These are phyloP conservation scores for Synergus laeviventris DNA, from an alignment of 2,888 invertebrate genomes.

Conservation along the genomic window DNA sequence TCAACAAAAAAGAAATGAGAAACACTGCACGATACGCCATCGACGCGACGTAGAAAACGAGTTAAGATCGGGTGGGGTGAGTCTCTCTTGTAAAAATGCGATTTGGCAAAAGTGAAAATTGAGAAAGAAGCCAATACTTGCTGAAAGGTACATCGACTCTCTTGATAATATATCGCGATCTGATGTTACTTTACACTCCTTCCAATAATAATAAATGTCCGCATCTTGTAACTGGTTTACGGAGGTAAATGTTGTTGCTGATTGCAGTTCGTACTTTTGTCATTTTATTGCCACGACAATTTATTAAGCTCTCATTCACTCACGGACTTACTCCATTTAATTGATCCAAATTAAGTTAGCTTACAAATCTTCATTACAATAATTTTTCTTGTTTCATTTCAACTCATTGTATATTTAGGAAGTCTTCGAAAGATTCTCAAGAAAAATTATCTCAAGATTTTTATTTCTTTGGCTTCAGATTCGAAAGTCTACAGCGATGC, in stretches of 20 bases:
- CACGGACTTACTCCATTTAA: background rate
- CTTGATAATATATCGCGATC: conserved; percentile 25
- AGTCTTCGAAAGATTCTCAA: too few relatives aligned
- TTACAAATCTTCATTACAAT: background rate
- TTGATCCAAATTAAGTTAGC: background rate
- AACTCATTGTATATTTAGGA: too few relatives aligned
- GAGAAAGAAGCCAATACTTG: conserved; percentile 3
- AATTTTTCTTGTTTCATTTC: background rate
- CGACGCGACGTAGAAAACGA: conserved; percentile 65
- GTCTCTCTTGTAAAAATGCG: conserved; percentile 10
- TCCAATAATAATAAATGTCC: conserved; percentile 28
- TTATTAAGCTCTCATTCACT: conserved; percentile 16
- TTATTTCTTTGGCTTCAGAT: too few relatives aligned
- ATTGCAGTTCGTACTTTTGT: conserved; percentile 20
- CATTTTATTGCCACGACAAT: conserved; percentile 12
- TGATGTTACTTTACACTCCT: conserved; percentile 21
- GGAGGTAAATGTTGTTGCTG: conserved; percentile 26
- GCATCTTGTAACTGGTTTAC: conserved; percentile 1
- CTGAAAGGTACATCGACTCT: conserved; percentile 20
- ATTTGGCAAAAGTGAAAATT: conserved; percentile 32
- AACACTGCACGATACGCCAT: conserved; percentile 70
- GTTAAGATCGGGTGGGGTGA: conserved; percentile 44
- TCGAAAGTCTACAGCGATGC: too few relatives aligned
- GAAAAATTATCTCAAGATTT: too few relatives aligned
- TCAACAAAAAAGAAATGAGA: conserved; percentile 58